phyloP scores from a whole-genome alignment of 2,888 invertebrate genomes.

The Thera britannica region DNA sequence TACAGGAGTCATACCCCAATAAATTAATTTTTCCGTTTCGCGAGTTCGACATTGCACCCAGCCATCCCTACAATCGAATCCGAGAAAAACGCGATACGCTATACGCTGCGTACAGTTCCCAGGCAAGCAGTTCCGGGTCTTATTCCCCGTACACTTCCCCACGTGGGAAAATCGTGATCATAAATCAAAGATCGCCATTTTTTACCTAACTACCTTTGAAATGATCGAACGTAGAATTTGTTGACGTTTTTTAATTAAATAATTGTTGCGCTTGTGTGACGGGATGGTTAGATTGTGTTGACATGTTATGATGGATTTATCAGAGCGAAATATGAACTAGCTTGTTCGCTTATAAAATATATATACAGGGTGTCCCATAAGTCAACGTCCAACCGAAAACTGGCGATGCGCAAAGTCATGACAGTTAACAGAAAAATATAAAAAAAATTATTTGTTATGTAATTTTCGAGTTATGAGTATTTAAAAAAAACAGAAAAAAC shows the following conservation, averaged over 20 bases:
- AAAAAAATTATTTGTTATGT: no score
- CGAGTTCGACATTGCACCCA: not conserved
- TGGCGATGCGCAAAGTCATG: no score
- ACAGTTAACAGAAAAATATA: no score
- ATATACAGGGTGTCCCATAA: no score
- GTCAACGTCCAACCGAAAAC: no score
- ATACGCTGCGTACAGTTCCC: conserved; percentile 66
- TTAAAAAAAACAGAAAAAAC: no score
- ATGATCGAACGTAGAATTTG: conserved; percentile 35
- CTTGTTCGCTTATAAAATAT: not conserved
- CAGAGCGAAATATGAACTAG: not conserved
- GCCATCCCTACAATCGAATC: conserved; percentile 46
- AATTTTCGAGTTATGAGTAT: no score
- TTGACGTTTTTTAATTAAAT: conserved; percentile 29
- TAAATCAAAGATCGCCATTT: conserved; percentile 67
- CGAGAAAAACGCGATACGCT: conserved; percentile 59
- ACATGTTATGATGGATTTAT: conserved; percentile 28
- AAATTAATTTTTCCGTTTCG: conserved; percentile 41
- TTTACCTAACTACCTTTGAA: conserved; percentile 49
- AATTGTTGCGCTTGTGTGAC: conserved; percentile 30
- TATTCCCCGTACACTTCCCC: conserved; percentile 67
- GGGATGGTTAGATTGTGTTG: conserved; percentile 14
- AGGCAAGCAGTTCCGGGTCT: conserved; percentile 75
- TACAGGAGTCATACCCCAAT: not conserved
- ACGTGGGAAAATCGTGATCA: conserved; percentile 79